A percentile compares a stretch with the other conserved stretches of the same genome.
phyloP scores from a whole-genome alignment of 2,888 invertebrate species.

The Fabriciana adippe region DNA sequence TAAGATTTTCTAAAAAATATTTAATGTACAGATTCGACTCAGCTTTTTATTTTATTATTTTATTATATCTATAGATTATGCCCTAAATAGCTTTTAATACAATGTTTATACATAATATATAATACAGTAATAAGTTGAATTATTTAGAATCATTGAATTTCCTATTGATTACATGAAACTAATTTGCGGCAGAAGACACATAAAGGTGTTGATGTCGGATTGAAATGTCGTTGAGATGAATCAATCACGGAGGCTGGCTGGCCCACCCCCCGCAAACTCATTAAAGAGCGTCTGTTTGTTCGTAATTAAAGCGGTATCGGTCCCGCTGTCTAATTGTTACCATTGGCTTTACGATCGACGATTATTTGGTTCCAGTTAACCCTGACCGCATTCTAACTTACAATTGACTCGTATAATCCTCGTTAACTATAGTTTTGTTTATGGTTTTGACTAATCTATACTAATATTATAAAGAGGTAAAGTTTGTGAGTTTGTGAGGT shows the following conservation, averaged over 20 bases:
- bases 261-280: slow-evolving; percentile 76
- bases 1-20: no score
- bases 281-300: slow-evolving; percentile 81
- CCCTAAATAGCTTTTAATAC: slow-evolving; percentile 80
- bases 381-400: slow-evolving; percentile 77
- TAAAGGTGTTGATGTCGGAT: slow-evolving; percentile 15
- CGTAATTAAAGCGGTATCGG: slow-evolving; percentile 81
- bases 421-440: slow-evolving; percentile 79
- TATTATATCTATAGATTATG: slow-evolving; percentile 47
- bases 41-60: no score
- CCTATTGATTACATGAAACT: slow-evolving; percentile 44
- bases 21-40: no score
- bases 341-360: slow-evolving; percentile 81
- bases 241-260: slow-evolving; percentile 76
- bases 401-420: slow-evolving; percentile 77
- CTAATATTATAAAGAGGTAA: no score
- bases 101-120: slow-evolving; percentile 74
- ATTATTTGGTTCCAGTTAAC: slow-evolving; percentile 66
- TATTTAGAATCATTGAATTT: slow-evolving; percentile 46
- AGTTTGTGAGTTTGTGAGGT: no score
- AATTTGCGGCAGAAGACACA: slow-evolving; percentile 20
- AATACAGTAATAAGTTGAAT: slow-evolving; percentile 41
- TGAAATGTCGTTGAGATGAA: slow-evolving; percentile 49
- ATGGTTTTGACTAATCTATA: slow-evolving; percentile 47
- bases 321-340: slow-evolving; percentile 80